A percentile compares a stretch with the other conserved stretches of the same genome.
Evolutionary conservation across 2,888 invertebrate species (phyloP).

Genomic region (Salpingus planirostris): DNA sequence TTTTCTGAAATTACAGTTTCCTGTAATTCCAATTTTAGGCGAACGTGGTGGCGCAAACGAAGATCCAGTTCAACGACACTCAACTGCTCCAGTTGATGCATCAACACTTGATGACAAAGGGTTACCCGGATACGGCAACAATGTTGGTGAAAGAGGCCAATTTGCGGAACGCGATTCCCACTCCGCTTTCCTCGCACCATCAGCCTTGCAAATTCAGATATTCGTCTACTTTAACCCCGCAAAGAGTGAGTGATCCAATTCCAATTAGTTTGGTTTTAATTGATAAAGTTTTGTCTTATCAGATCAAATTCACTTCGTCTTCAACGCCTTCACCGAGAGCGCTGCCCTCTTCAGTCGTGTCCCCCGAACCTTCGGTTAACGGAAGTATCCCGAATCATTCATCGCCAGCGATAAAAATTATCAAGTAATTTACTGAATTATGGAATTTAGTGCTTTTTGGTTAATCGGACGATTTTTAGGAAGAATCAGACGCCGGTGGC

Average conservation of each 20-base stretch:
- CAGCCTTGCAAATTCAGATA: conserved; percentile 42
- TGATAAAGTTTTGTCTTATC: conserved; percentile 1
- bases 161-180: conserved; percentile 49
- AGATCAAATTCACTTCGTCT: no score
- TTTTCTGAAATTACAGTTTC: no score
- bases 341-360: background rate
- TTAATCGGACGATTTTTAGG: no score
- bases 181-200: conserved; percentile 30
- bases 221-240: conserved; percentile 45
- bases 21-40: no score
- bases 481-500: conserved; percentile 13
- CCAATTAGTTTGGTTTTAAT: background rate
- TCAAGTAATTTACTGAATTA: conserved; percentile 24
- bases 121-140: conserved; percentile 62
- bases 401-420: conserved; percentile 25
- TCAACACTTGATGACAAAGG: conserved; percentile 74
- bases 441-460: conserved; percentile 4
- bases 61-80: conserved; percentile 88
- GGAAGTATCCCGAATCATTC: background rate
- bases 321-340: background rate
- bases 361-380: background rate
- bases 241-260: conserved; percentile 36
- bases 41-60: conserved; percentile 92
- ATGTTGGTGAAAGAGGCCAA: conserved; percentile 69
- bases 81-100: conserved; percentile 88